Conservation (phyloP, 2,888 invertebrate genomes). For the Rotaria socialis region DNA sequence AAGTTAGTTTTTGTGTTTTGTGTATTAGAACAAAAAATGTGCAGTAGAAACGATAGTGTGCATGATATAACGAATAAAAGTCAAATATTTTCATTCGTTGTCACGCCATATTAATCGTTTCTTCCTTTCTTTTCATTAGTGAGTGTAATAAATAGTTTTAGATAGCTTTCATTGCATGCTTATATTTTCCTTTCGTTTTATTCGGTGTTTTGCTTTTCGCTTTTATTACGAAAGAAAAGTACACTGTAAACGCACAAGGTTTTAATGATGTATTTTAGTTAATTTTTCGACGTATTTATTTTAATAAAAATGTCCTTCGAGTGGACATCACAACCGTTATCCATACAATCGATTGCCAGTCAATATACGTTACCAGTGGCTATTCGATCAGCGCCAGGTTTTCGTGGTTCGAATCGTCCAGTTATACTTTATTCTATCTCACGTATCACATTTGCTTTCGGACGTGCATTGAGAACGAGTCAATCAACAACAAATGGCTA, state of each 20-base stretch:
- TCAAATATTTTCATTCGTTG: background rate
- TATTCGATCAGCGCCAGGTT: background rate
- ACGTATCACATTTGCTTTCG: background rate
- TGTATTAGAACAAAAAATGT: background rate
- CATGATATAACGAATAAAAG: background rate
- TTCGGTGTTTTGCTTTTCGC: background rate
- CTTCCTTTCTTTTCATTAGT: background rate
- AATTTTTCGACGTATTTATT: background rate
- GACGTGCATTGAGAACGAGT: background rate
- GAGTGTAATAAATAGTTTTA: background rate
- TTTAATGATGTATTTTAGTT: background rate
- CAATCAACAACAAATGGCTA: background rate
- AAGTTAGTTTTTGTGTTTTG: background rate
- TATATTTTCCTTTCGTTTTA: background rate
- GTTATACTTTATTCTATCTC: background rate
- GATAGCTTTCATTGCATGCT: too few species aligned
- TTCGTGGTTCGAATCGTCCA: background rate
- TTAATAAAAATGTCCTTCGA: background rate
- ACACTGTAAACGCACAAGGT: background rate
- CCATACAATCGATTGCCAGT: background rate
- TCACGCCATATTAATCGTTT: background rate
- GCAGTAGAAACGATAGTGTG: background rate
- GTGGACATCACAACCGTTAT: background rate
- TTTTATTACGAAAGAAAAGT: background rate
- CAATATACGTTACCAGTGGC: background rate